Percentiles rank a stretch among this genome's conserved stretches.
These are phyloP conservation scores for Helicolenus hilgendorfi DNA, from an alignment of 2,797 vertebrate species.

Conservation along the genomic window DNA sequence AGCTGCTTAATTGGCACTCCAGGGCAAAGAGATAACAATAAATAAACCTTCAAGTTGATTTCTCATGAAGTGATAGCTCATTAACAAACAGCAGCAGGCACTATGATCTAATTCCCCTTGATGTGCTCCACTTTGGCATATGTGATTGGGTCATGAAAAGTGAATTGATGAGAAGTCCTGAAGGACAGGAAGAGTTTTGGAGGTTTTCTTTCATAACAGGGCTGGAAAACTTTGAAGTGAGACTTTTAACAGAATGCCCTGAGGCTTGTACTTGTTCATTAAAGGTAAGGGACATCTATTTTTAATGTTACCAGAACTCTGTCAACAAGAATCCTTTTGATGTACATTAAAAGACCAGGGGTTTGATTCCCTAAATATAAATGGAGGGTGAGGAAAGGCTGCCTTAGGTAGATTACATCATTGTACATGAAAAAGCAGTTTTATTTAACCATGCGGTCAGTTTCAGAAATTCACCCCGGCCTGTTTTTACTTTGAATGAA, in stretches of 20 bases:
- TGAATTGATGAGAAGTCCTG: conserved; percentile 50
- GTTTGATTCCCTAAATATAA: conserved; percentile 49
- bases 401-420: conserved; percentile 45
- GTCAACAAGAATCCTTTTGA: conserved; percentile 76
- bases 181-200: conserved; percentile 42
- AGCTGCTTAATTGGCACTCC: conserved; percentile 39
- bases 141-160: conserved; percentile 49
- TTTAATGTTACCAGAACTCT: conserved; percentile 74
- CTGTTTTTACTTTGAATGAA: neutral
- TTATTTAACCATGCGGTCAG: neutral
- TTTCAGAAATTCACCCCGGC: neutral
- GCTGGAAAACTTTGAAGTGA: conserved; percentile 72
- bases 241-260: conserved; percentile 66
- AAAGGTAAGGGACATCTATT: conserved; percentile 80
- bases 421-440: conserved; percentile 1
- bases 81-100: conserved; percentile 45
- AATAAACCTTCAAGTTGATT: conserved; percentile 42
- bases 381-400: conserved; percentile 15
- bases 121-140: conserved; percentile 42
- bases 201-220: conserved; percentile 48
- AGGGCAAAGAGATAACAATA: conserved; percentile 35
- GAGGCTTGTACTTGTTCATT: conserved; percentile 74
- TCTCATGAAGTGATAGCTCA: conserved; percentile 35
- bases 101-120: conserved; percentile 30
- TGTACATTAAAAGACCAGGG: conserved; percentile 49